Conservation (phyloP, 2,888 invertebrate species). For the Mimas tiliae region DNA sequence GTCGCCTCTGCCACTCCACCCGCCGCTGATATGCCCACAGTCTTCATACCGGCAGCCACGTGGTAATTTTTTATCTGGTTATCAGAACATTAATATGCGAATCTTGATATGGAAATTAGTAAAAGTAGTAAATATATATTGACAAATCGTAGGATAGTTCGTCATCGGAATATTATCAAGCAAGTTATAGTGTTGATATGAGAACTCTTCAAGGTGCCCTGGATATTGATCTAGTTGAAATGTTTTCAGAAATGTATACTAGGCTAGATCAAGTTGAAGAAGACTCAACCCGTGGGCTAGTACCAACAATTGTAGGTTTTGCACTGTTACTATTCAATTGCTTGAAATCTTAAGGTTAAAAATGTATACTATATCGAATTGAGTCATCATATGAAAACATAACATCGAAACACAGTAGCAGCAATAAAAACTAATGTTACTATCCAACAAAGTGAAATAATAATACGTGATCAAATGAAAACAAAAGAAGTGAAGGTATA, state of each 20-base stretch:
- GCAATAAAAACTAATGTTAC: background rate
- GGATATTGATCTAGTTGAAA: too few relatives aligned
- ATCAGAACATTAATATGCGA: background rate
- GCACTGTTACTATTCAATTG: too few relatives aligned
- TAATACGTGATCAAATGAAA: conserved; percentile 7
- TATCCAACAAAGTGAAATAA: background rate
- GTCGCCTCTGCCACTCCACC: conserved; percentile 97
- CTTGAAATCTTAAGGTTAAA: background rate
- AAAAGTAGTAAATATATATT: background rate
- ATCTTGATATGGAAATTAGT: background rate
- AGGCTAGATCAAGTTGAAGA: too few relatives aligned
- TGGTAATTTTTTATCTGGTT: conserved; percentile 92
- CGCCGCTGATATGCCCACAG: conserved; percentile 97
- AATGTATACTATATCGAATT: too few relatives aligned
- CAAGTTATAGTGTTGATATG: too few relatives aligned
- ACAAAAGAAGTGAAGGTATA: background rate
- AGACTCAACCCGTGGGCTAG: too few relatives aligned
- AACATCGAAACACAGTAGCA: background rate
- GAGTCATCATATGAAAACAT: background rate
- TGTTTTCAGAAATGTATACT: too few relatives aligned
- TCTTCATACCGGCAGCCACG: conserved; percentile 98
- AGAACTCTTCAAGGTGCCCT: too few relatives aligned
- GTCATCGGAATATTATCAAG: too few relatives aligned
- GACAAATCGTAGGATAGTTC: too few relatives aligned
- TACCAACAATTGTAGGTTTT: too few relatives aligned